Evolutionary conservation across 2,113 vertebrate genomes (phyloP).

Genomic region (Cyrtonyx montezumae): DNA sequence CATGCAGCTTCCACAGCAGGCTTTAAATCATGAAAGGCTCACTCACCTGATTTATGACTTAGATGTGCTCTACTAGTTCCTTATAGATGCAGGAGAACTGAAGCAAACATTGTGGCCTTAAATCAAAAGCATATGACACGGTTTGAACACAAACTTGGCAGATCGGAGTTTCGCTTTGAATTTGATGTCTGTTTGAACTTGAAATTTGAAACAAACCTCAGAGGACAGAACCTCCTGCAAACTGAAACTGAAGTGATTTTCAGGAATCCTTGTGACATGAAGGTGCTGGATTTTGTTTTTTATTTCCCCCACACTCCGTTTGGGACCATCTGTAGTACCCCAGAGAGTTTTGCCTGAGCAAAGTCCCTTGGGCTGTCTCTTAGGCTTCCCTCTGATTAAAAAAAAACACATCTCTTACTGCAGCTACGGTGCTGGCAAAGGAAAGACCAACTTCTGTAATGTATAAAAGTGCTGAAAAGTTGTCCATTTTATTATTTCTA

Average conservation of each 20-base stretch:
- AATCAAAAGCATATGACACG: neutral
- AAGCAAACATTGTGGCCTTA: constrained; percentile 9
- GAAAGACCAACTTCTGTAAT: neutral
- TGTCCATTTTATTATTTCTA: neutral
- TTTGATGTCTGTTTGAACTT: constrained; percentile 36
- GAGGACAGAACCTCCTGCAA: neutral
- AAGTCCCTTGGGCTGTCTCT: neutral
- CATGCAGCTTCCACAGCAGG: neutral
- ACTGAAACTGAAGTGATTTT: constrained; percentile 14
- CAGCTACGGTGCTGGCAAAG: neutral
- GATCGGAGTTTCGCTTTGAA: constrained; percentile 29
- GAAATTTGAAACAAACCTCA: constrained; percentile 41
- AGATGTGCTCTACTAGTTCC: neutral
- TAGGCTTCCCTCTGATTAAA: neutral
- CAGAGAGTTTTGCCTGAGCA: neutral
- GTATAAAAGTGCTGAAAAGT: neutral
- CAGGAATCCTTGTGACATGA: neutral
- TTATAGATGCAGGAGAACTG: neutral
- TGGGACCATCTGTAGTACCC: neutral
- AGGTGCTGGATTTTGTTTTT: neutral
- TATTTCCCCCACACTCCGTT: neutral
- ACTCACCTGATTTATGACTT: neutral
- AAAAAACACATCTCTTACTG: neutral
- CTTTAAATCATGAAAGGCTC: neutral
- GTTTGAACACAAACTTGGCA: constrained; percentile 10